A percentile compares a stretch with the other conserved stretches of the same genome.
Conservation (phyloP, 2,888 invertebrate genomes). For the Therioaphis trifolii region DNA sequence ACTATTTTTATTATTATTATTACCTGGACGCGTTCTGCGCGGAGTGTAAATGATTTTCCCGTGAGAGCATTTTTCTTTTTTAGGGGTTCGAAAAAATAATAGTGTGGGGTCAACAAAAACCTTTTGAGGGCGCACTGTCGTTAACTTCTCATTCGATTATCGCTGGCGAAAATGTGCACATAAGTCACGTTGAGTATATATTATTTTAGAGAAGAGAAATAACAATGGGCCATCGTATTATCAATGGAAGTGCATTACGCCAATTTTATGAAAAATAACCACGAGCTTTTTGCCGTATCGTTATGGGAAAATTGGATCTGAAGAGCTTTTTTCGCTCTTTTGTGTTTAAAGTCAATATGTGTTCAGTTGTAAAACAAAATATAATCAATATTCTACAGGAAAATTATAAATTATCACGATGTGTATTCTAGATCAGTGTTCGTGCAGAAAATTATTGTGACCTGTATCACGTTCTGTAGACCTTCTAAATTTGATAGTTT, state of each 20-base stretch:
- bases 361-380: too few species aligned
- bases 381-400: too few species aligned
- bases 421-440: too few species aligned
- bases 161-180: not conserved
- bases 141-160: constrained; percentile 4
- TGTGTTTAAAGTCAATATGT: too few species aligned
- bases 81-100: not conserved
- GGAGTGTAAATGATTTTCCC: not conserved
- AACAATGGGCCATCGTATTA: not conserved
- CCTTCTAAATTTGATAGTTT: too few species aligned
- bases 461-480: too few species aligned
- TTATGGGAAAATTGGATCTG: too few species aligned
- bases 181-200: constrained; percentile 8
- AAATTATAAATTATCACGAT: too few species aligned
- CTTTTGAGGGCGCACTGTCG: not conserved
- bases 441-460: too few species aligned
- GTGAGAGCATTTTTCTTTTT: not conserved
- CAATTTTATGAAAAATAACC: not conserved
- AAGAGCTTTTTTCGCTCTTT: too few species aligned
- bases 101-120: constrained; percentile 20
- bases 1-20: not conserved
- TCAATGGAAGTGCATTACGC: not conserved
- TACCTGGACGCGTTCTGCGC: not conserved
- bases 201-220: constrained; percentile 6
- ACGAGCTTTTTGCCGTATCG: too few species aligned